A percentile compares a stretch with the other conserved stretches of the same genome.
phyloP scores from a whole-genome alignment of 2,888 invertebrate species.

The Torymus tubicola region DNA sequence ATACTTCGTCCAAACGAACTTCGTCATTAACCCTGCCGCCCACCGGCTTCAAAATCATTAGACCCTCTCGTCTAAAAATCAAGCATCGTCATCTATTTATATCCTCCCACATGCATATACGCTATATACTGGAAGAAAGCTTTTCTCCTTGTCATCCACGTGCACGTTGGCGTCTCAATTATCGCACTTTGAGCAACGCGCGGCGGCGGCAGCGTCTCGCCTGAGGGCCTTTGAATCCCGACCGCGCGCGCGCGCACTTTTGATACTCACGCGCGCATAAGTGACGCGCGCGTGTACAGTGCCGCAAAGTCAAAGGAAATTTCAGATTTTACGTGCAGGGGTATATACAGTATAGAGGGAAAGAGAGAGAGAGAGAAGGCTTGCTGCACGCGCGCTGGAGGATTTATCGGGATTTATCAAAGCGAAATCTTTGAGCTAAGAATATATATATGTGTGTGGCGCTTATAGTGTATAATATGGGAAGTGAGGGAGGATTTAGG shows the following conservation, averaged over 20 bases:
- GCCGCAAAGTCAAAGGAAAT: conserved; percentile 48
- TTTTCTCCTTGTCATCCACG: not conserved
- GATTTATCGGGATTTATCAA: conserved; percentile 32
- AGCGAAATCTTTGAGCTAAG: conserved; percentile 26
- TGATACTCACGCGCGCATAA: conserved; percentile 3
- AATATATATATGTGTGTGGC: not conserved
- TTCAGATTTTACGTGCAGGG: conserved; percentile 24
- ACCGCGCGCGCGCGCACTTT: conserved; percentile 38
- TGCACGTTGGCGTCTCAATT: conserved; percentile 42
- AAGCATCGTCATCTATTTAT: too few species aligned
- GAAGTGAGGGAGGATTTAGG: not conserved
- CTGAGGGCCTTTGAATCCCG: conserved; percentile 47
- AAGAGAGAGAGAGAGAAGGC: too few species aligned
- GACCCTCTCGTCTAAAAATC: too few species aligned
- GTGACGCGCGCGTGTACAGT: conserved; percentile 22
- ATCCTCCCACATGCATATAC: conserved; percentile 2
- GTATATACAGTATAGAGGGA: too few species aligned
- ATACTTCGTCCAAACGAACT: too few species aligned
- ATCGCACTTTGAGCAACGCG: conserved; percentile 41
- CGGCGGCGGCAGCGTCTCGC: not conserved
- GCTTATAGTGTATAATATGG: not conserved
- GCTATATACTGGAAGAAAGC: conserved; percentile 6
- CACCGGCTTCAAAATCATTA: too few species aligned
- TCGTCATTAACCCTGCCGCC: too few species aligned
- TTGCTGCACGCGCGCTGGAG: not conserved